These are phyloP conservation scores for Gila orcuttii DNA, from an alignment of 2,113 vertebrate genomes.

Conservation along the genomic window DNA sequence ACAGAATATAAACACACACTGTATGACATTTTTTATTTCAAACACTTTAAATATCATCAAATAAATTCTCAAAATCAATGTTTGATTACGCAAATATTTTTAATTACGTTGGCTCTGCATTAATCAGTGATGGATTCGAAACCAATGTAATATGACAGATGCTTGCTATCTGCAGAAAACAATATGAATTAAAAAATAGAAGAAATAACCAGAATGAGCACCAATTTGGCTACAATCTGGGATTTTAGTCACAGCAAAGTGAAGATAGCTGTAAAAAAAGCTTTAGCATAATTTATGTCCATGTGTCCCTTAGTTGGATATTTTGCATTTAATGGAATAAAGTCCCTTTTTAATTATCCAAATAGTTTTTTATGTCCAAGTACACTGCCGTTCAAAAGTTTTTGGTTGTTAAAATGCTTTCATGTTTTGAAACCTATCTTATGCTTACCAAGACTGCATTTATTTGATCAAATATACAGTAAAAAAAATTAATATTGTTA, in stretches of 20 bases:
- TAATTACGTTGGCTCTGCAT: neutral
- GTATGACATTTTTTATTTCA: neutral
- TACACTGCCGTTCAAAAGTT: neutral
- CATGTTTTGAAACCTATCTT: neutral
- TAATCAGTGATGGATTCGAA: neutral
- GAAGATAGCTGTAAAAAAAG: neutral
- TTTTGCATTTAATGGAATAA: neutral
- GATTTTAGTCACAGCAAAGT: neutral
- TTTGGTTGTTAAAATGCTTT: neutral
- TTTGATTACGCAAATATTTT: neutral
- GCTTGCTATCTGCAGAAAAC: slow-evolving; percentile 4
- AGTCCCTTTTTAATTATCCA: neutral
- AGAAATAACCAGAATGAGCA: neutral
- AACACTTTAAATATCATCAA: neutral
- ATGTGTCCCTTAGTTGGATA: neutral
- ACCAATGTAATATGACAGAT: slow-evolving; percentile 3
- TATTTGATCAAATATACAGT: neutral
- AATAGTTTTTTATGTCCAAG: neutral
- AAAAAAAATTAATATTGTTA: no score
- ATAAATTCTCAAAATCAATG: neutral
- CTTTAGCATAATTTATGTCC: neutral
- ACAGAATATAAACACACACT: neutral
- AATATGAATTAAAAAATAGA: neutral
- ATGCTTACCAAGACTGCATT: neutral
- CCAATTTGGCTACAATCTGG: neutral